phyloP scores from a whole-genome alignment of 64 coral and sea anemone species.

The Stichodactyla helianthus region DNA sequence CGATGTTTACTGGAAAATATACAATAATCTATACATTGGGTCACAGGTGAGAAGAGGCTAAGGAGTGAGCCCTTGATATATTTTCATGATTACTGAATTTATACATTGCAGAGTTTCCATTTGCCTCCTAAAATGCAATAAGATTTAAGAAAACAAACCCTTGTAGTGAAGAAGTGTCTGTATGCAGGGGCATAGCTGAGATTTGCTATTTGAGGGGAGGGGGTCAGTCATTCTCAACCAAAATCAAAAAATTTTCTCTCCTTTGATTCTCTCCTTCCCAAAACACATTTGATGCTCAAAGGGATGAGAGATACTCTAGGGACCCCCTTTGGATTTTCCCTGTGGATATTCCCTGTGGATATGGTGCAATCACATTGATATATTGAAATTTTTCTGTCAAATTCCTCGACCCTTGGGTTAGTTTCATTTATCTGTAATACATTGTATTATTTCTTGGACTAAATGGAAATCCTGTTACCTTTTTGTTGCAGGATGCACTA shows the following conservation, averaged over 20 bases:
- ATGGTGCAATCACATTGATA: no score
- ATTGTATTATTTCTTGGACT: background rate
- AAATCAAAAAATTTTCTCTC: no score
- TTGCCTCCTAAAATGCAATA: background rate
- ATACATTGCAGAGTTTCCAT: background rate
- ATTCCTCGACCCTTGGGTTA: background rate
- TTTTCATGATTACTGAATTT: background rate
- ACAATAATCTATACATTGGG: constrained; percentile 98
- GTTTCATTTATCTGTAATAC: background rate
- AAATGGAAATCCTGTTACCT: background rate
- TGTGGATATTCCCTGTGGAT: no score
- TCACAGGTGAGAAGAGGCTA: constrained; percentile 59
- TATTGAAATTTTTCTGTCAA: no score
- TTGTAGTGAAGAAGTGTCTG: no score
- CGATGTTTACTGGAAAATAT: constrained; percentile 99
- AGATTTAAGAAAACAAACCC: background rate
- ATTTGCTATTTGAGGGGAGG: no score
- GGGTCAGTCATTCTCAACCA: no score
- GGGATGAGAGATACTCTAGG: no score
- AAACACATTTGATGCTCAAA: no score
- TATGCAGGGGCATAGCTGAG: no score
- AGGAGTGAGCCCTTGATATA: background rate
- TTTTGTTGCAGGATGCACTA: constrained; percentile 73
- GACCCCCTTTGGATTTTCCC: no score
- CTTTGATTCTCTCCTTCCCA: no score